These are phyloP conservation scores for Portunus trituberculatus DNA, from an alignment of 1,140 invertebrate species.

Conservation along the genomic window DNA sequence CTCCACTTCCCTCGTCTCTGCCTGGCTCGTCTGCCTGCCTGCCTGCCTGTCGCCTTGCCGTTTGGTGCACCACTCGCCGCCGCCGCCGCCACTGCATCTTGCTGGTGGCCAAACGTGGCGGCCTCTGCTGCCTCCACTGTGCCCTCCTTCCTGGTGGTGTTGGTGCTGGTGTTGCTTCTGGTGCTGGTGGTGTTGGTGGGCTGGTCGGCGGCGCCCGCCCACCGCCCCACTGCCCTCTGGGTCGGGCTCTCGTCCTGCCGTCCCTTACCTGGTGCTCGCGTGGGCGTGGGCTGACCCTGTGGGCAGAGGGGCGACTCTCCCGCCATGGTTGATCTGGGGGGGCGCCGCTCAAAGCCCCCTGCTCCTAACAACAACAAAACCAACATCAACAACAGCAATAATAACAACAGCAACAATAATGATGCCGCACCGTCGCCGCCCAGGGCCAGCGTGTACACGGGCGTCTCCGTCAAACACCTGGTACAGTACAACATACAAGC, in stretches of 20 bases:
- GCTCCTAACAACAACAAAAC: slow-evolving; percentile 52
- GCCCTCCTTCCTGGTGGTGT: slow-evolving; percentile 58
- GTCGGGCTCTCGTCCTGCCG: slow-evolving; percentile 44
- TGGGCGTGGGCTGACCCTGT: slow-evolving; percentile 70
- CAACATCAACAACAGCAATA: slow-evolving; percentile 32
- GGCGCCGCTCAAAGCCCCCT: slow-evolving; percentile 66
- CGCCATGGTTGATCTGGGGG: slow-evolving; percentile 62
- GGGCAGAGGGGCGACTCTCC: slow-evolving; percentile 65
- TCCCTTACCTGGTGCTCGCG: slow-evolving; percentile 60
- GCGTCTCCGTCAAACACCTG: slow-evolving; percentile 72
- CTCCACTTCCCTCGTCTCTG: slow-evolving; percentile 14
- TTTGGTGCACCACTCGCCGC: not conserved
- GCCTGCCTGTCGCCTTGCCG: not conserved
- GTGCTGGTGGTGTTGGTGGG: slow-evolving; percentile 52
- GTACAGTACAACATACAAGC: not conserved
- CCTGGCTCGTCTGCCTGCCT: not conserved
- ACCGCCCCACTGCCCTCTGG: slow-evolving; percentile 35
- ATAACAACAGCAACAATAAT: slow-evolving; percentile 14
- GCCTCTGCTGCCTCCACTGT: slow-evolving; percentile 34
- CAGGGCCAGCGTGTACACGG: slow-evolving; percentile 62
- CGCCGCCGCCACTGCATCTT: not conserved
- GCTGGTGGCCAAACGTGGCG: slow-evolving; percentile 40
- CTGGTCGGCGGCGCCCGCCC: slow-evolving; percentile 47
- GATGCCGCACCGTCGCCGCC: not conserved
- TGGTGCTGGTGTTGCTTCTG: slow-evolving; percentile 59